These are phyloP conservation scores for Pelobates cultripes DNA, from an alignment of 2,797 vertebrate species.

Conservation along the genomic window DNA sequence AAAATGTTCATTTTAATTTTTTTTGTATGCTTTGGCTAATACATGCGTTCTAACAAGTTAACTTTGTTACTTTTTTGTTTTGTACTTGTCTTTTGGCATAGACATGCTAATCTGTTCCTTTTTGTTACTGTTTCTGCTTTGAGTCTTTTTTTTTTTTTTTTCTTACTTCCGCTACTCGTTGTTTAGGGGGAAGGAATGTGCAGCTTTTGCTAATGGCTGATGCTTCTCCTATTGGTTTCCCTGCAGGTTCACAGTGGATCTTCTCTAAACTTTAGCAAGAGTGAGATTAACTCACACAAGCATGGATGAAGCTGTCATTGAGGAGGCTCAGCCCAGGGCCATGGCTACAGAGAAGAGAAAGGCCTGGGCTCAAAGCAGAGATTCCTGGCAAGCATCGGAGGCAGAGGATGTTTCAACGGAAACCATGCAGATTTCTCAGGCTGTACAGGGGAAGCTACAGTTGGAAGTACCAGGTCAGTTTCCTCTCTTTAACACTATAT, in stretches of 20 bases:
- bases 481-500: too few species aligned
- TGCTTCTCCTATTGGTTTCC: neutral
- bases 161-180: conserved; percentile 16
- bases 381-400: conserved; percentile 83
- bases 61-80: neutral
- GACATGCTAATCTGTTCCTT: too few species aligned
- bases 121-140: too few species aligned
- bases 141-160: neutral
- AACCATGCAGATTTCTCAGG: conserved; percentile 62
- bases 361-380: conserved; percentile 83
- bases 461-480: conserved; percentile 54
- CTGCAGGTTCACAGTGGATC: conserved; percentile 47
- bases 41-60: too few species aligned
- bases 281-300: too few species aligned
- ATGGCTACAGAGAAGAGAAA: conserved; percentile 75
- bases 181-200: neutral
- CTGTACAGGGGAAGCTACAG: conserved; percentile 61
- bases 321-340: conserved; percentile 69
- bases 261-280: neutral
- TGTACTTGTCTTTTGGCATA: too few species aligned
- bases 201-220: neutral
- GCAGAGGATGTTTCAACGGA: conserved; percentile 73
- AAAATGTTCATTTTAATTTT: too few species aligned
- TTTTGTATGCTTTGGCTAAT: too few species aligned
- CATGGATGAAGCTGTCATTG: conserved; percentile 70